Conservation (phyloP, 2,113 vertebrate genomes). For the Pleuronectes platessa region DNA sequence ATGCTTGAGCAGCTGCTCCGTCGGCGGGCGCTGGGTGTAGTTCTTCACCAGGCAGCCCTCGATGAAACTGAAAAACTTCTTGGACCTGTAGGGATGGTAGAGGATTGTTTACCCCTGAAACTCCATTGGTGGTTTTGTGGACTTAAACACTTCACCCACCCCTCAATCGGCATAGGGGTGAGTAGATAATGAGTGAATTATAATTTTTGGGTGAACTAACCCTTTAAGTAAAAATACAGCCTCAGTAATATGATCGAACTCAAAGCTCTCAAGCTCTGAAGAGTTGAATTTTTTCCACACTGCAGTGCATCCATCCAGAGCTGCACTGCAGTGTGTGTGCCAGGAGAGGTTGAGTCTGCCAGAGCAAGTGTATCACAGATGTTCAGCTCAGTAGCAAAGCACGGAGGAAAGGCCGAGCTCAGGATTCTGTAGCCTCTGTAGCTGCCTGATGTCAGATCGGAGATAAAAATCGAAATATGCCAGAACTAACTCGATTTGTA, state of each 20-base stretch:
- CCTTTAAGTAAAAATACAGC: no score
- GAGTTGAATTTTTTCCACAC: conserved; percentile 21
- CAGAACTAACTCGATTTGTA: neutral
- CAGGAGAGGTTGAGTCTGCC: conserved; percentile 31
- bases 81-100: conserved; percentile 85
- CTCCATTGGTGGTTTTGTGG: no score
- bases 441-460: conserved; percentile 17
- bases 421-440: conserved; percentile 25
- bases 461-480: conserved; percentile 19
- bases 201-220: no score
- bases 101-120: no score
- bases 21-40: conserved; percentile 95
- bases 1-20: conserved; percentile 97
- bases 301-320: conserved; percentile 5
- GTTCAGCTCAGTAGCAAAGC: conserved; percentile 48
- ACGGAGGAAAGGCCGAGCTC: conserved; percentile 13
- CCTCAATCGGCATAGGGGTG: no score
- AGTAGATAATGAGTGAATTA: no score
- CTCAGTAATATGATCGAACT: no score
- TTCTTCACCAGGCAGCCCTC: conserved; percentile 98
- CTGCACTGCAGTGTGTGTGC: conserved; percentile 7
- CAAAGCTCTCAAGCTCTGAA: neutral
- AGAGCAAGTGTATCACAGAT: conserved; percentile 70
- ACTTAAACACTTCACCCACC: no score
- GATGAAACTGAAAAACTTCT: conserved; percentile 99